A percentile compares a stretch with the other conserved stretches of the same genome.
These are phyloP conservation scores for Acanthaster planci DNA, from an alignment of 35 echinoderm and acorn worm species.

Conservation along the genomic window DNA sequence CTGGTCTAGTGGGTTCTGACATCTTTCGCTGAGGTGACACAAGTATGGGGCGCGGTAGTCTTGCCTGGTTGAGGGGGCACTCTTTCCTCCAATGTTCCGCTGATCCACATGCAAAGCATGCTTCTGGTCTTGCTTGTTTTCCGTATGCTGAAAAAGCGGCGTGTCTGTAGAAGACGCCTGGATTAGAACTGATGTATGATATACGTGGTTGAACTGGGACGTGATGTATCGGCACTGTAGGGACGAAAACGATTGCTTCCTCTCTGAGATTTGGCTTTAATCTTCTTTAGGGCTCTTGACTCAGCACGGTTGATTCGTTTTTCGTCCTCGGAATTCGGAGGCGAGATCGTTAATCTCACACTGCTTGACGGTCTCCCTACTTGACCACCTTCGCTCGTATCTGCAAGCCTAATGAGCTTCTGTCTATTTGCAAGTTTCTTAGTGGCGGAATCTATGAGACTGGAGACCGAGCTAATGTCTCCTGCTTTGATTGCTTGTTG, in stretches of 20 bases:
- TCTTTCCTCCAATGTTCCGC: neutral
- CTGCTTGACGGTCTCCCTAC: constrained; percentile 25
- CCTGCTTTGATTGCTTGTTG: neutral
- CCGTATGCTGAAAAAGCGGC: neutral
- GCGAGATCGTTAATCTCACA: constrained; percentile 26
- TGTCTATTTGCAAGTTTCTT: constrained; percentile 8
- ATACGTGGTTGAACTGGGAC: neutral
- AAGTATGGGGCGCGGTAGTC: neutral
- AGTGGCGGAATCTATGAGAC: neutral
- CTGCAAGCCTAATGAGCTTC: constrained; percentile 34
- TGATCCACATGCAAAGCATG: neutral
- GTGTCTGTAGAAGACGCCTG: neutral
- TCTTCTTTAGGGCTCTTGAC: neutral
- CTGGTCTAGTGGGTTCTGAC: no score
- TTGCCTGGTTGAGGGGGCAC: neutral
- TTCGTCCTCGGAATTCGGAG: constrained; percentile 22
- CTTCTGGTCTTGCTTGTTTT: neutral
- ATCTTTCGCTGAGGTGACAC: no score
- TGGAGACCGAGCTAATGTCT: neutral
- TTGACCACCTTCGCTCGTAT: constrained; percentile 19
- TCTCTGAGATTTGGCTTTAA: neutral
- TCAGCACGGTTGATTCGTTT: constrained; percentile 25
- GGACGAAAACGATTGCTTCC: neutral
- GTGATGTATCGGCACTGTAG: neutral
- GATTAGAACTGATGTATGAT: no score